Conservation (phyloP, 2,113 vertebrate genomes). For the Crocuta crocuta region DNA sequence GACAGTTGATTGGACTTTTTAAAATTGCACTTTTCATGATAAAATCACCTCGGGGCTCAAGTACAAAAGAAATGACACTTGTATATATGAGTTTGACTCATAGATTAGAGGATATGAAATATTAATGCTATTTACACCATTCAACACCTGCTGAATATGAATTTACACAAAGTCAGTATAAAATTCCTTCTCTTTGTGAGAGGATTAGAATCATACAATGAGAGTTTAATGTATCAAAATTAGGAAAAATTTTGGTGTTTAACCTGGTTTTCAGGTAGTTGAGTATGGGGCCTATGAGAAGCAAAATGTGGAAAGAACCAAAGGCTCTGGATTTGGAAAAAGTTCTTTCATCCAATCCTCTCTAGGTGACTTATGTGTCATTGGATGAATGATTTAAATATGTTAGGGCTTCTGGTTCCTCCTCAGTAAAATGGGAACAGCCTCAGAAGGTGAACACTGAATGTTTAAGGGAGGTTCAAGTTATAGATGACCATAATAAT, state of each 20-base stretch:
- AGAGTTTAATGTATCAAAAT: background rate
- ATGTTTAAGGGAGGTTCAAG: background rate
- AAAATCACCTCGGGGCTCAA: constrained; percentile 19
- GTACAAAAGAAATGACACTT: constrained; percentile 26
- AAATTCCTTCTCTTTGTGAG: background rate
- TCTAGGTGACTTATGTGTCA: background rate
- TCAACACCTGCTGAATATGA: background rate
- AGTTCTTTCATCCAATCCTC: background rate
- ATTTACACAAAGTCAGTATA: background rate
- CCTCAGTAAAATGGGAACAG: background rate
- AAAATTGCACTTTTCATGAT: constrained; percentile 50
- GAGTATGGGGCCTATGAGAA: background rate
- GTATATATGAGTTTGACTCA: constrained; percentile 15
- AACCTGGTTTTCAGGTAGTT: background rate
- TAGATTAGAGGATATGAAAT: constrained; percentile 61
- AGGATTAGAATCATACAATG: background rate
- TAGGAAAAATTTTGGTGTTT: background rate
- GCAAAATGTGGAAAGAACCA: background rate
- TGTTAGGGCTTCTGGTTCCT: background rate
- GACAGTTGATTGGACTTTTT: constrained; percentile 47
- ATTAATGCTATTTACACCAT: constrained; percentile 53
- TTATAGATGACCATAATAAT: background rate
- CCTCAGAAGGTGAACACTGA: background rate
- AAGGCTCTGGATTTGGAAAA: background rate
- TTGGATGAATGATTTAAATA: background rate